Conservation (phyloP, 2,797 vertebrate species). For the Crax fasciolata region DNA sequence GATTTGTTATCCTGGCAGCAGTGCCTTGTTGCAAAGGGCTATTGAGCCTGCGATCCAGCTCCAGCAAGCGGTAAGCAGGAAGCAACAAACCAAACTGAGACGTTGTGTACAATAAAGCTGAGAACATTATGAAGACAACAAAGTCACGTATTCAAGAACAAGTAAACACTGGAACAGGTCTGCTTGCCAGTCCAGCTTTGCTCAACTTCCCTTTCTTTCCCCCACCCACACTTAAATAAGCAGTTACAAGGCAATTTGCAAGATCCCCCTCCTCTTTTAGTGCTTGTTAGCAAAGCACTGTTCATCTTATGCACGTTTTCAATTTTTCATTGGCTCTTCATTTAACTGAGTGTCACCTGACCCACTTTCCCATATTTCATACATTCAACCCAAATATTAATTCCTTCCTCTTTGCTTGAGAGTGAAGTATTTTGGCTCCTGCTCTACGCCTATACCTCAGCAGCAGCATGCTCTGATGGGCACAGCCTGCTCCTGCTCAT, state of each 20-base stretch:
- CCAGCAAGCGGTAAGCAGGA: conserved; percentile 43
- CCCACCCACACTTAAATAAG: accelerated
- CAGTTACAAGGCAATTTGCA: background rate
- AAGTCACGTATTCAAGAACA: conserved; percentile 32
- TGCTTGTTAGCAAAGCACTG: background rate
- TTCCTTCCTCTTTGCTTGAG: accelerated
- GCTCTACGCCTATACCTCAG: background rate
- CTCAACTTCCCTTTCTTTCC: conserved; percentile 4
- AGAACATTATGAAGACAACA: conserved; percentile 58
- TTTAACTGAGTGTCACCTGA: background rate
- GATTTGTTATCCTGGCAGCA: conserved; percentile 19
- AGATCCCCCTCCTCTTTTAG: background rate
- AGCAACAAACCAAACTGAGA: conserved; percentile 60
- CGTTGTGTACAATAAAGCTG: conserved; percentile 47
- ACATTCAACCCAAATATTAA: background rate
- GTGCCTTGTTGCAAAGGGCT: background rate
- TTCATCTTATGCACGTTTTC: background rate
- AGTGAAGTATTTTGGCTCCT: background rate
- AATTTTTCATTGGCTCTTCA: background rate
- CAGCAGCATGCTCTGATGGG: background rate
- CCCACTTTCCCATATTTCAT: background rate
- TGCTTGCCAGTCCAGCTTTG: conserved; percentile 5
- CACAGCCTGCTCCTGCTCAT: background rate
- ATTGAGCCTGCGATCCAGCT: background rate
- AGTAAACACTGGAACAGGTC: conserved; percentile 17